These are phyloP conservation scores for Mormyrops attenuatus DNA, from an alignment of 2,797 vertebrate species.

Conservation along the genomic window DNA sequence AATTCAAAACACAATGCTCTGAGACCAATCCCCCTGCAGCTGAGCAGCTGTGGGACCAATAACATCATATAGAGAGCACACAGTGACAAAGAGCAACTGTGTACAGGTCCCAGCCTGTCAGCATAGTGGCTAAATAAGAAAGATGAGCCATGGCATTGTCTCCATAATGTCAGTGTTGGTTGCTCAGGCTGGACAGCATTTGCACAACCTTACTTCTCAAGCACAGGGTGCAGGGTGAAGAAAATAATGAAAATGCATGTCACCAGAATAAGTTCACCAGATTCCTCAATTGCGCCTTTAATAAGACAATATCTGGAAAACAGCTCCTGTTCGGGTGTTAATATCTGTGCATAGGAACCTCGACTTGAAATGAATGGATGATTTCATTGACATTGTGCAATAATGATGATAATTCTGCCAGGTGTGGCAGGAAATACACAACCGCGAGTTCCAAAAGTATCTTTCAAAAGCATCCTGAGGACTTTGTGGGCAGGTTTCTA, in stretches of 20 bases:
- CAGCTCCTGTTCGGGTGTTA: not conserved
- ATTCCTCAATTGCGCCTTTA: not conserved
- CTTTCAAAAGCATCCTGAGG: not conserved
- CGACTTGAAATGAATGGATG: not conserved
- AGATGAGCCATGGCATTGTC: not conserved
- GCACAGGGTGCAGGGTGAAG: not conserved
- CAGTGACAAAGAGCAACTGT: not conserved
- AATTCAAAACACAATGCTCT: not conserved
- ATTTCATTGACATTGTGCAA: not conserved
- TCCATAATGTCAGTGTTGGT: not conserved
- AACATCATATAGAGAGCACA: not conserved
- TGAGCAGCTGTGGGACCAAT: not conserved
- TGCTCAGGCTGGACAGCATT: not conserved
- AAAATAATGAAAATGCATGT: not conserved
- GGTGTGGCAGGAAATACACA: not conserved
- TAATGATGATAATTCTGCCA: not conserved
- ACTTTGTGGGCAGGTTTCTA: not conserved
- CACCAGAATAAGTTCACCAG: not conserved
- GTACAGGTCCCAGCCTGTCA: conserved; percentile 1
- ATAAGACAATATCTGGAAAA: not conserved
- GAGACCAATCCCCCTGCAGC: not conserved
- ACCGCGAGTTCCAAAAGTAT: not conserved
- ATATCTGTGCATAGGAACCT: not conserved
- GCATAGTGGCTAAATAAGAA: not conserved
- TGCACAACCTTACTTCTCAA: not conserved